A percentile compares a stretch with the other conserved stretches of the same genome.
Evolutionary conservation across 2,113 vertebrate species (phyloP).

Genomic region (Salvelinus namaycush): DNA sequence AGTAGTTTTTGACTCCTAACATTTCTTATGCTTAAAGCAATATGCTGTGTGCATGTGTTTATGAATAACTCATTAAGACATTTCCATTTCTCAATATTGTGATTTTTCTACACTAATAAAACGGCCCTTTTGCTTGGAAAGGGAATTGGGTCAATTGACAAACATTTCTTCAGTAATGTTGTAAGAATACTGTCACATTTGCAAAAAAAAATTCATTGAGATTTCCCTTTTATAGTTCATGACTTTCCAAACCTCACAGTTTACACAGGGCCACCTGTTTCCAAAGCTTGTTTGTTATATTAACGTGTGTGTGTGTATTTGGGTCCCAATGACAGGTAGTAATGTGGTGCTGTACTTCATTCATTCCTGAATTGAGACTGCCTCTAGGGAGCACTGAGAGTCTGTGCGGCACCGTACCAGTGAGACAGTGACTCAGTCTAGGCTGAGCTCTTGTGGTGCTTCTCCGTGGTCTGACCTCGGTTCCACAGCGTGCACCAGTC

Average conservation of each 20-base stretch:
- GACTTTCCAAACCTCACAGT: too few species aligned
- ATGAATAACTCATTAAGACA: too few species aligned
- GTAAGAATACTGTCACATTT: too few species aligned
- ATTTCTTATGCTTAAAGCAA: not conserved
- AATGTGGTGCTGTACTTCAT: not conserved
- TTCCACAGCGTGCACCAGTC: not conserved
- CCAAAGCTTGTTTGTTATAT: not conserved
- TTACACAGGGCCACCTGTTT: not conserved
- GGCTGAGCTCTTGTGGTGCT: conserved; percentile 7
- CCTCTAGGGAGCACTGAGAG: conserved; percentile 5
- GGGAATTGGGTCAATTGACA: too few species aligned
- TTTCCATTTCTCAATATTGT: too few species aligned
- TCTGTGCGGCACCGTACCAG: not conserved
- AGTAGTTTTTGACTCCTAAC: not conserved
- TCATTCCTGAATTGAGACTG: not conserved
- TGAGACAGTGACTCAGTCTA: conserved; percentile 18
- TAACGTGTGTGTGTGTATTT: not conserved
- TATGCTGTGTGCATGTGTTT: too few species aligned
- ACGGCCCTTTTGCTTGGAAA: too few species aligned
- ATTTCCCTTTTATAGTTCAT: too few species aligned
- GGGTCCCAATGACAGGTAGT: not conserved
- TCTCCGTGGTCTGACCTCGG: conserved; percentile 1
- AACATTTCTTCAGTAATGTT: too few species aligned
- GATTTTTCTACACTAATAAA: too few species aligned
- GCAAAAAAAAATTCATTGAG: too few species aligned